Base-by-base conservation (phyloP, 64 coral and sea anemone genomes). In the Orbicella faveolata region DNA sequence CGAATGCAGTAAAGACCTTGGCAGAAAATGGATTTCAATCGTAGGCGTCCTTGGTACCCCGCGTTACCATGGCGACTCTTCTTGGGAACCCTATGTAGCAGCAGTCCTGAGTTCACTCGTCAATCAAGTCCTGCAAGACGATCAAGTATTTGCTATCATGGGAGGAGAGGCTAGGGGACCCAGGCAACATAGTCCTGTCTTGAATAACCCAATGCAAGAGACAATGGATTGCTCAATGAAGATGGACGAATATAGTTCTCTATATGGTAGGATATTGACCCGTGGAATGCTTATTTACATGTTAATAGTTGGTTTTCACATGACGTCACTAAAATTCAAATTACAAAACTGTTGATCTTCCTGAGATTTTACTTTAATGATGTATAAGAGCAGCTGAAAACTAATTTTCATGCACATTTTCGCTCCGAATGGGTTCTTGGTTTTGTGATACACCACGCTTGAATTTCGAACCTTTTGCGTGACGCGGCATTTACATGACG, bases 1-100 rank as follows among this genome's bases (percentile, higher is more conserved):
- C 21, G 82, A 84, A 84, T 84, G 82, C 82, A 70, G 63, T 36
- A 84, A 84, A 26, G 64, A 17, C 64, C 82, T 84, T 20, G 63
- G 64, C 15, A 72, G 21, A 52, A 36, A 84, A 69, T 84, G 82
- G 82, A 84, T 84, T 6, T 72, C 36, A 84, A 52, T 84, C 23
- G 0, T 70, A 25, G 65, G 82, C 65, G 64, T 84, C 36, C 25
- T 26, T 7, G 20, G 36, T 13, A 84, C 82, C 41, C 82, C 41
- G 18, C 82, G 82, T 84, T 84, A 16, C 39, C 63, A 84, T 72
- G 63, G 64, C 33, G 15, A 52, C 39, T 2, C 10, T 20, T 84
- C 82, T 3, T 84, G 82, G 82, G 82, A 84, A 36, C 36, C 67
- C 11, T 84, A 84, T 36, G 64, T 84, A 52, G 64, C 82, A 70